These are phyloP conservation scores for Platypus cylindrus DNA, from an alignment of 2,888 invertebrate genomes.

Conservation along the genomic window DNA sequence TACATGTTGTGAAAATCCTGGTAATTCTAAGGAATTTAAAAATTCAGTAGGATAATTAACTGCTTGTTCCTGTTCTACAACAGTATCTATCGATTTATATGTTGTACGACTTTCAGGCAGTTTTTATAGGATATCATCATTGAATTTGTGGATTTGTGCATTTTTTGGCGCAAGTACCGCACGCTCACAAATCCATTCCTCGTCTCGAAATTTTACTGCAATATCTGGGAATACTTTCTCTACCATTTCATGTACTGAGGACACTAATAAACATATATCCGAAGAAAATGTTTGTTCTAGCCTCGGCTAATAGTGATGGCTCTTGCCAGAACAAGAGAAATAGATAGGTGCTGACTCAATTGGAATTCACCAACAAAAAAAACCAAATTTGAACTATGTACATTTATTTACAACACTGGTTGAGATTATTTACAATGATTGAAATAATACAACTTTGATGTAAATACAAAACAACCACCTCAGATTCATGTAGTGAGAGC, in stretches of 20 bases:
- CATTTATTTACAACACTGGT: too few relatives aligned
- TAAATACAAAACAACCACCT: too few relatives aligned
- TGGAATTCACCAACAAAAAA: too few relatives aligned
- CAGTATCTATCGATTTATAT: conserved; percentile 2
- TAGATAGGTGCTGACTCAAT: too few relatives aligned
- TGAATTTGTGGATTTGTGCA: not conserved
- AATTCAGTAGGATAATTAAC: conserved; percentile 9
- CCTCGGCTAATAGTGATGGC: too few relatives aligned
- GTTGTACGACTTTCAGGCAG: not conserved
- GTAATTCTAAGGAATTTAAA: conserved; percentile 9
- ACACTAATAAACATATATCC: too few relatives aligned
- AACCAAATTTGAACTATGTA: too few relatives aligned
- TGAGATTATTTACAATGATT: too few relatives aligned
- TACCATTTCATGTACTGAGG: not conserved
- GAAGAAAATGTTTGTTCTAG: too few relatives aligned
- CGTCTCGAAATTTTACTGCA: not conserved
- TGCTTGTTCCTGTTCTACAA: conserved; percentile 2
- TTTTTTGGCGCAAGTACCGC: conserved; percentile 4
- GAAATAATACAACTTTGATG: too few relatives aligned
- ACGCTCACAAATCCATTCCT: conserved; percentile 2
- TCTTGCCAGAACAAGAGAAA: too few relatives aligned
- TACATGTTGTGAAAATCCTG: conserved; percentile 14
- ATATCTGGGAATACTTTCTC: conserved; percentile 1
- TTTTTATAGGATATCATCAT: conserved; percentile 1
- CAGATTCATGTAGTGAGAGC: too few relatives aligned